Base-by-base conservation (phyloP, 1,140 invertebrate genomes). In the Pemphigus obesinymphae region DNA sequence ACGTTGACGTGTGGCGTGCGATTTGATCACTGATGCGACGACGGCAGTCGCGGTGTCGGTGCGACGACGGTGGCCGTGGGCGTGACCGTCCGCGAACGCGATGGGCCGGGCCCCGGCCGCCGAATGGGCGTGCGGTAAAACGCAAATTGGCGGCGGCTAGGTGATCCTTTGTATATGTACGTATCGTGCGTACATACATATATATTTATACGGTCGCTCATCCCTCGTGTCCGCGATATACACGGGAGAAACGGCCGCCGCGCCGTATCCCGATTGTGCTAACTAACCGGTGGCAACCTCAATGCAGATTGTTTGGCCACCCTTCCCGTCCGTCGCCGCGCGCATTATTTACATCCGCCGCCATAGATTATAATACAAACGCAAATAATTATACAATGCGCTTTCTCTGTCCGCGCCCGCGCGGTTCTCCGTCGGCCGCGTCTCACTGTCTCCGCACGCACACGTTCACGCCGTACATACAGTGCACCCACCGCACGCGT, bases 381-480 rank as follows among this genome's bases (percentile, higher is more conserved):
- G 75, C 75, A 78, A 78, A 78, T 78, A 78, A 78, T 78, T 78
- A 58, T 40, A 78, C 23, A 78, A 78, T 23, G 75, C n/a, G 15
- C 23, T 26, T 17, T 70, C 37, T 37, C 17, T 66, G 8, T 23
- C 40, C 29, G 13, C 53, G 29, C n/a, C 17, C 0, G 3, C 31
- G 53, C 8, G 5, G 23, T 13, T 70, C 76, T 40, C 82, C 26
- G 7, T 80, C 73, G 31, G 37, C 20, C 3, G 43, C 45, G 6
- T 55, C 66, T 26, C 48, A 1, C 50, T 70, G 13, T n/a, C 50
- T 29, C 53, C 53, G 37, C 37, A 43, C 78, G 72, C n/a, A 26
- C 8, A 66, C 58, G 34, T 15, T 81, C 31, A 26, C 58, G 5
- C 23, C 8, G 0, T 23, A 1, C 13, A 61, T 29, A 15, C 26